These are phyloP conservation scores for Hofmannophila pseudospretella DNA, from an alignment of 2,888 invertebrate genomes.

Conservation along the genomic window DNA sequence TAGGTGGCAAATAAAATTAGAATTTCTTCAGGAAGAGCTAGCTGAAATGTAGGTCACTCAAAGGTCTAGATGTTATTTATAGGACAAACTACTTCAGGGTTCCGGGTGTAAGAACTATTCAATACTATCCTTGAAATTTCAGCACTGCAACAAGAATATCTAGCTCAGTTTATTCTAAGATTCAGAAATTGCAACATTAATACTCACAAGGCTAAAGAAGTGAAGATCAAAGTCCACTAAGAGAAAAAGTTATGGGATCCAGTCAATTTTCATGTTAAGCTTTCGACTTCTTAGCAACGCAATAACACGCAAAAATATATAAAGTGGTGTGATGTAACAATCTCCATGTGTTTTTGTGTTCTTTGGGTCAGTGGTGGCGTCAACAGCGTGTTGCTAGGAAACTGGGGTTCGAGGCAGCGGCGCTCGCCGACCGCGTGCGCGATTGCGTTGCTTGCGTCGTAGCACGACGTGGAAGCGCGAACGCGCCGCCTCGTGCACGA, in stretches of 20 bases:
- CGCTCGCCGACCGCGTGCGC: conserved; percentile 37
- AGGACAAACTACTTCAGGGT: conserved; percentile 20
- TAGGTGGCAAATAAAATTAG: conserved; percentile 56
- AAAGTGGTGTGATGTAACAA: conserved; percentile 61
- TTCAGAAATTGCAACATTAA: conserved; percentile 1
- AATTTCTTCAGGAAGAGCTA: conserved; percentile 53
- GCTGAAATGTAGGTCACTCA: conserved; percentile 55
- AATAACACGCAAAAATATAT: conserved; percentile 33
- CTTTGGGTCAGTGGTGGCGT: conserved; percentile 68
- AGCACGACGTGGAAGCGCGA: conserved; percentile 63
- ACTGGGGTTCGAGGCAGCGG: conserved; percentile 50
- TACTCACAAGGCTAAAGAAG: conserved; percentile 25
- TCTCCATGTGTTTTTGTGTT: conserved; percentile 69
- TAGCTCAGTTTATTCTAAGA: neutral
- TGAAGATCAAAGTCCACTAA: conserved; percentile 24
- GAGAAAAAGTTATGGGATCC: conserved; percentile 9
- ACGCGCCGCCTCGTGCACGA: conserved; percentile 59
- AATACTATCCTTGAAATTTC: too few relatives aligned
- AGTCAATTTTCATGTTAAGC: conserved; percentile 41
- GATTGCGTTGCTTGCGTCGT: conserved; percentile 38
- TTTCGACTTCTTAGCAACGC: conserved; percentile 50
- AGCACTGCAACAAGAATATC: neutral
- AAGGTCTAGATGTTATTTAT: conserved; percentile 52
- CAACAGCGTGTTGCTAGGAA: conserved; percentile 77
- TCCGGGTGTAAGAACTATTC: neutral